Evolutionary conservation across 2,888 invertebrate species (phyloP).

Genomic region (Pristionchus exspectatus): DNA sequence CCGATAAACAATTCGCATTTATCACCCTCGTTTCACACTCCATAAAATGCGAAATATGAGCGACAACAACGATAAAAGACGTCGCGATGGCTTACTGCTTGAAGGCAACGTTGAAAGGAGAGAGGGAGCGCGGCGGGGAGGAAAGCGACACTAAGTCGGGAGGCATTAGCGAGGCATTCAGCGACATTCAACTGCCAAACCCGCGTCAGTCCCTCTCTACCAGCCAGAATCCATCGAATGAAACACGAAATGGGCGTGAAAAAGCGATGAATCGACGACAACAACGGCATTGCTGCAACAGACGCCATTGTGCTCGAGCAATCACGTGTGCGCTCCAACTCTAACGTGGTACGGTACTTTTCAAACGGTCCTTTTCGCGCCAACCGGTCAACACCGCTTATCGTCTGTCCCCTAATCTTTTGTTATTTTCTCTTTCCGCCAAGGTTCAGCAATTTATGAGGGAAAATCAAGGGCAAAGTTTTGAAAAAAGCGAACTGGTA

Average conservation of each 20-base stretch:
- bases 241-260: slow-evolving; percentile 8
- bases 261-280: not conserved
- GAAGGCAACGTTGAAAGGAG: slow-evolving; percentile 17
- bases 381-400: slow-evolving; percentile 27
- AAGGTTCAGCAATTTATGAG: slow-evolving; percentile 9
- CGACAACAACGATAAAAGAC: slow-evolving; percentile 12
- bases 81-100: not conserved
- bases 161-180: slow-evolving; percentile 43
- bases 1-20: not conserved
- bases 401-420: slow-evolving; percentile 37
- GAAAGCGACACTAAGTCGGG: slow-evolving; percentile 23
- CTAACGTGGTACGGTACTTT: not conserved
- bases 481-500: not conserved
- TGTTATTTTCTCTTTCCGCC: slow-evolving; percentile 16
- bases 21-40: not conserved
- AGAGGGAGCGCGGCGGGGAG: not conserved
- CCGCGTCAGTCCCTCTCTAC: not conserved
- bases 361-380: slow-evolving; percentile 31
- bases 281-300: not conserved
- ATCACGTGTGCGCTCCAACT: slow-evolving; percentile 6
- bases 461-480: not conserved
- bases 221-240: not conserved
- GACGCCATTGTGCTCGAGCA: not conserved
- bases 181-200: not conserved
- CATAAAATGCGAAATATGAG: not conserved